phyloP scores from a whole-genome alignment of 2,888 invertebrate genomes.

The Acanthoscelides obtectus region DNA sequence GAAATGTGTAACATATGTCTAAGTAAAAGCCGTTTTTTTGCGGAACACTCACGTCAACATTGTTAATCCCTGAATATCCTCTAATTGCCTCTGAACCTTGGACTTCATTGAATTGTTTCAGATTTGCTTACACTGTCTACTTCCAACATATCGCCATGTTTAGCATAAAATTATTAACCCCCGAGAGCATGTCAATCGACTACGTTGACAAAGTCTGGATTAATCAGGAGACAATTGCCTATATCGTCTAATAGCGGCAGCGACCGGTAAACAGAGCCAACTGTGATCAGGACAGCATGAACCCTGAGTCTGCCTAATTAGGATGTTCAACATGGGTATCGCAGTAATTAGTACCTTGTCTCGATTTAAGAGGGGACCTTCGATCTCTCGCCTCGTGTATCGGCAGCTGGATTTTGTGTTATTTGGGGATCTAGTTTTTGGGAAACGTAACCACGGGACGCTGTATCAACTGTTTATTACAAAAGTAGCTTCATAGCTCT shows the following conservation, averaged over 20 bases:
- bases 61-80: no score
- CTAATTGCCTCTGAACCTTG: no score
- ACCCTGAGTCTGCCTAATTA: not conserved
- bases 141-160: no score
- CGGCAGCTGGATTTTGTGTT: not conserved
- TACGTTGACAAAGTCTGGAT: not conserved
- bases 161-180: not conserved
- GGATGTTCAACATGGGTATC: not conserved
- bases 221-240: not conserved
- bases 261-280: not conserved
- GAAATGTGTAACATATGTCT: no score
- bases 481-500: no score
- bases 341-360: not conserved
- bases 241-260: not conserved
- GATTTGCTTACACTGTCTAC: no score
- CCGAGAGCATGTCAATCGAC: not conserved
- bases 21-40: no score
- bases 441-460: not conserved
- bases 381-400: not conserved
- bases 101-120: no score
- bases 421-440: not conserved
- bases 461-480: no score
- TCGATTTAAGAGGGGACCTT: not conserved
- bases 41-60: no score
- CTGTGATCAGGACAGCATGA: not conserved